phyloP scores from a whole-genome alignment of 2,113 vertebrate species.

The Psephotus haematonotus region DNA sequence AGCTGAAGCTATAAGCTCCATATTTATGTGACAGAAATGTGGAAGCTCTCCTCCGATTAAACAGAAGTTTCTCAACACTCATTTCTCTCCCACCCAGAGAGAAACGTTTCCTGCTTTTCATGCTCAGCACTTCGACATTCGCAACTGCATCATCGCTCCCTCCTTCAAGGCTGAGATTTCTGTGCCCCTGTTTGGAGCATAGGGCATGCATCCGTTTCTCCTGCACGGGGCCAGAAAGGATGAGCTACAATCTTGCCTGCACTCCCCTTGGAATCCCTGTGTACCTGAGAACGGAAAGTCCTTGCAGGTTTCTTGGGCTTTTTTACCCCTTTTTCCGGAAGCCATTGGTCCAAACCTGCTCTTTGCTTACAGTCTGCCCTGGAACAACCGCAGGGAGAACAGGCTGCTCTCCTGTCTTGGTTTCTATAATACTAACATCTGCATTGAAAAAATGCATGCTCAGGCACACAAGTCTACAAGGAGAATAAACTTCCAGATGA shows the following conservation, averaged over 20 bases:
- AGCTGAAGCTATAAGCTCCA: slow-evolving; percentile 35
- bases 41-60: slow-evolving; percentile 20
- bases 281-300: background rate
- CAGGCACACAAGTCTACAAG: background rate
- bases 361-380: background rate
- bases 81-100: background rate
- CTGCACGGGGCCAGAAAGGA: background rate
- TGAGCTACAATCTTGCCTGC: background rate
- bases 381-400: background rate
- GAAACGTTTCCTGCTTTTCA: background rate
- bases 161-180: background rate
- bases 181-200: background rate
- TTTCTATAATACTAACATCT: background rate
- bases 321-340: background rate
- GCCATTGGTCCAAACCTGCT: background rate
- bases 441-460: background rate
- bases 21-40: slow-evolving; percentile 49
- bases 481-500: background rate
- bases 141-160: background rate
- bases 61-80: slow-evolving; percentile 22
- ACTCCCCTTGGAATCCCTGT: background rate
- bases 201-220: background rate
- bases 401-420: background rate
- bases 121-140: background rate
- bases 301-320: background rate